Base-by-base conservation (phyloP, 2,888 invertebrate species). In the Eupithecia inturbata region DNA sequence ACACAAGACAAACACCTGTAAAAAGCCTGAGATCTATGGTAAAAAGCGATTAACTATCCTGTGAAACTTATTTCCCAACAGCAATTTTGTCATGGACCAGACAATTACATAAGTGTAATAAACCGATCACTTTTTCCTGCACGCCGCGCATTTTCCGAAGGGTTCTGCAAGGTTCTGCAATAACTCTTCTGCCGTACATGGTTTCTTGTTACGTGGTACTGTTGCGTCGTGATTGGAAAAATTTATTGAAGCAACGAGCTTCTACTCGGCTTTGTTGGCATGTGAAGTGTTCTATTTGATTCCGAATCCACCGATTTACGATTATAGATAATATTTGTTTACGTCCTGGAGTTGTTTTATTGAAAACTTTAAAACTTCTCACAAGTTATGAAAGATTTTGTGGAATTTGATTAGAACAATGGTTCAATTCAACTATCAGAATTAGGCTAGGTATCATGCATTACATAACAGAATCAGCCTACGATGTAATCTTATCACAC, bases 81-180 rank as follows among this genome's bases (percentile, higher is more conserved):
- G 70, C 45, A 57, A 71, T 76, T 73, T 73, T 67, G 72, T 72
- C 75, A 72, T 68, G 70, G 26, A 66, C 67, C 49, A 60, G 72
- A 67, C 67, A 73, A 71, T 76, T 76, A 71, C 71, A 53, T 73
- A 73, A 76, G 67, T 70, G 76, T 77, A 79, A 79, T 79, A 79
- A 79, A 77, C 74, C 76, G 77, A 80, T 80, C 74, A 77, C 73
- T 78, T 80, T 80, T 78, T 76, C 77, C 69, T 77, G 74, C 77
- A 53, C 70, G 80, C 86, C 89, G 86, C 85, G 86, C 92, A 88
- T 92, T 89, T 87, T 85, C 83, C 81, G 82, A 83, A 83, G 80
- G 77, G 85, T 83, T 84, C 68, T 60, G 84, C 81, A 83, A 83
- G 78, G 85, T 83, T 84, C 64, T 68, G 85, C 82, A 83, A 83